phyloP scores from a whole-genome alignment of 2,797 vertebrate genomes.

The Todus mexicanus region DNA sequence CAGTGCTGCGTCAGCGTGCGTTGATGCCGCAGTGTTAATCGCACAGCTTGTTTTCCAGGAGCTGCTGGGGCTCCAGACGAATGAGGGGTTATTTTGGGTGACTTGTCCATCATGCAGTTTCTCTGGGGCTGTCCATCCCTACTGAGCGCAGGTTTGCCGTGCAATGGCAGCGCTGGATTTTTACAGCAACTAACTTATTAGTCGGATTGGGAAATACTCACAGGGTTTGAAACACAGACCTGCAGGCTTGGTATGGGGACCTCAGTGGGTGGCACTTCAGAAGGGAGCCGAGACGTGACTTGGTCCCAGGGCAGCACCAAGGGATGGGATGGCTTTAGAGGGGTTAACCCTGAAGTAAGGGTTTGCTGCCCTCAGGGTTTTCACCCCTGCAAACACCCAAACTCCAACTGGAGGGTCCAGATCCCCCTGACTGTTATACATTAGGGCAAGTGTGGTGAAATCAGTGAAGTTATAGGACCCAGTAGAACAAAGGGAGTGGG shows the following conservation, averaged over 20 bases:
- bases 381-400: neutral
- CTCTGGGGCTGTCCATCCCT: neutral
- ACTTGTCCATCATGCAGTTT: neutral
- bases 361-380: neutral
- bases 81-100: neutral
- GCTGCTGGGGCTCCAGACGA: neutral
- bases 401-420: rapidly evolving
- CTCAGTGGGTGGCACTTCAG: neutral
- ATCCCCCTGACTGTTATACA: rapidly evolving
- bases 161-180: neutral
- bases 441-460: neutral
- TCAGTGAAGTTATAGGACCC: neutral
- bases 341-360: neutral
- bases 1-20: neutral
- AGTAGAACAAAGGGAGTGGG: neutral
- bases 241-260: neutral
- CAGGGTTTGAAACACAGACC: rapidly evolving
- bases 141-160: neutral
- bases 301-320: neutral
- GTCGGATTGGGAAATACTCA: neutral
- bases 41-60: neutral
- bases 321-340: neutral
- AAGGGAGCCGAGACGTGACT: neutral
- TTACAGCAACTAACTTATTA: neutral
- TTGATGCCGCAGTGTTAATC: neutral